Percentiles rank a stretch among this genome's conserved stretches.
phyloP scores from a whole-genome alignment of 1,140 invertebrate genomes.

The Aphis craccivora region DNA sequence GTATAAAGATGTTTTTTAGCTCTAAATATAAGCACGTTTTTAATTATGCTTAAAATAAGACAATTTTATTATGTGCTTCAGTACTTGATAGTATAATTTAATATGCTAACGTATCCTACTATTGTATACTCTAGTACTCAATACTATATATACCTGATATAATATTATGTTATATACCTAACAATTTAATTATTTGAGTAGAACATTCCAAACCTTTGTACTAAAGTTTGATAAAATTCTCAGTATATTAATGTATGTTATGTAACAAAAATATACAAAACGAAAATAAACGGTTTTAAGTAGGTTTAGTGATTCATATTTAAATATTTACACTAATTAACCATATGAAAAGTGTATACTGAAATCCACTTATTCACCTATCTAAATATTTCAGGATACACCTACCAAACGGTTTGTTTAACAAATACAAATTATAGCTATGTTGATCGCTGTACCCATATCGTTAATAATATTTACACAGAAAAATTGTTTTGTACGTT shows the following conservation, averaged over 20 bases:
- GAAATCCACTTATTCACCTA: background rate
- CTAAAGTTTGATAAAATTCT: background rate
- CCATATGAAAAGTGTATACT: background rate
- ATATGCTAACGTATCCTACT: background rate
- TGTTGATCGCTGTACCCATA: background rate
- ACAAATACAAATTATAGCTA: background rate
- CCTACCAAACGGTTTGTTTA: background rate
- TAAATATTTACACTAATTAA: slow-evolving; percentile 19
- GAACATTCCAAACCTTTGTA: background rate
- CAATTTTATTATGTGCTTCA: background rate
- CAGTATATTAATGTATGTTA: background rate
- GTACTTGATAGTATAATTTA: background rate
- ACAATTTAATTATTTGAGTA: background rate
- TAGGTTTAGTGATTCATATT: background rate
- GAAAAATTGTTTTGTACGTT: slow-evolving; percentile 1
- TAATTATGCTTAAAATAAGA: background rate
- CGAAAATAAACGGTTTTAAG: background rate
- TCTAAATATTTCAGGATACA: background rate
- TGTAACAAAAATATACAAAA: background rate
- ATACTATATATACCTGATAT: background rate
- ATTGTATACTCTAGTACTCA: background rate
- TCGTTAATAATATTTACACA: background rate
- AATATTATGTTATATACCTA: background rate
- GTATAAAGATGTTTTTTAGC: background rate
- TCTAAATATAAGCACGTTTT: background rate